A percentile compares a stretch with the other conserved stretches of the same genome.
Evolutionary conservation across 1,140 invertebrate species (phyloP).

Genomic region (Ceratosolen fusciceps): DNA sequence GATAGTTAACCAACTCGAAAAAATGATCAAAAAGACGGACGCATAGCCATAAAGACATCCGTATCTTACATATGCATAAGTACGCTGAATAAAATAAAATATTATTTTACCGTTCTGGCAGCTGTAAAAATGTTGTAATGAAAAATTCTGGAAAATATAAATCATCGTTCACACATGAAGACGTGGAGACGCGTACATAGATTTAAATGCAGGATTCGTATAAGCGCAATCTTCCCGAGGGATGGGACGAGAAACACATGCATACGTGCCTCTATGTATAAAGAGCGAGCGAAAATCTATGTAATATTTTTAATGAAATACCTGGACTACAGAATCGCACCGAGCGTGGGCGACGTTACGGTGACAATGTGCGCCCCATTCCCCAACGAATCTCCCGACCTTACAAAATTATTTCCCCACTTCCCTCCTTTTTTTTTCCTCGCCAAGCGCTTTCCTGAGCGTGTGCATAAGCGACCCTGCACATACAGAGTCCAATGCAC

Average conservation of each 20-base stretch:
- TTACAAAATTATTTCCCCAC: constrained; percentile 10
- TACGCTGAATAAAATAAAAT: too few species aligned
- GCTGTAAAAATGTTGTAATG: too few species aligned
- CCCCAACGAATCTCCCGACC: not conserved
- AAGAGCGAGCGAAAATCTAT: not conserved
- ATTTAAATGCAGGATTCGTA: too few species aligned
- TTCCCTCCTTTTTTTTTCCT: not conserved
- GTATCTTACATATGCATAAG: too few species aligned
- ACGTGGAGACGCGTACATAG: too few species aligned
- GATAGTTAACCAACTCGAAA: not conserved
- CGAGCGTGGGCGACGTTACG: not conserved
- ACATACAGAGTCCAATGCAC: not conserved
- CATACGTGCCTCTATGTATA: too few species aligned
- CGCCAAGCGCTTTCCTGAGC: not conserved
- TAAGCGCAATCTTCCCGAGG: too few species aligned
- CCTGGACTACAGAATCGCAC: not conserved
- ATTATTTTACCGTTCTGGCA: too few species aligned
- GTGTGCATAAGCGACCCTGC: not conserved
- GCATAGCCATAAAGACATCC: too few species aligned
- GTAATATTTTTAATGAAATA: constrained; percentile 10
- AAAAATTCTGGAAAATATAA: too few species aligned
- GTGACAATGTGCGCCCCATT: not conserved
- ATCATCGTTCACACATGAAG: too few species aligned
- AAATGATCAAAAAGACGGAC: not conserved
- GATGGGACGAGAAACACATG: too few species aligned